Evolutionary conservation across 1,140 invertebrate species (phyloP), one percentile per base, ranked within the genome.

Genomic region (Daktulosphaira vitifoliae): DNA sequence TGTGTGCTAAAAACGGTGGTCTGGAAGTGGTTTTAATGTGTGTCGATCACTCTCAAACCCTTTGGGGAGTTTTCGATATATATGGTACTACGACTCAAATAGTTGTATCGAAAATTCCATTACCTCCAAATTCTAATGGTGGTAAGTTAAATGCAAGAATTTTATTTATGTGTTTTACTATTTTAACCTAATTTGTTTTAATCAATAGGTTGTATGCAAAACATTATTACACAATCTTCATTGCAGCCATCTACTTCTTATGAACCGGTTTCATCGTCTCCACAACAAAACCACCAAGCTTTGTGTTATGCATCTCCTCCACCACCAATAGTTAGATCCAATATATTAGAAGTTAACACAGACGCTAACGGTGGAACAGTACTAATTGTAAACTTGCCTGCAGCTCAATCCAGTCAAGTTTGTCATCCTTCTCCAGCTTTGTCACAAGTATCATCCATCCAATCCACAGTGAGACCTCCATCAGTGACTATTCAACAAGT

Each of bases 51-150:
- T 89, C 86, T 0, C 76, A 92, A 15, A 81, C 85, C 70, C 75
- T 98, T 0, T 98, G 93, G 93, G 88, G 90, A 1, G 96, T 97
- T 75, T 89, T 97, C 65, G 95, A 98, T 74, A 84, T 98, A 0
- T 97, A 96, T 72, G 95, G 94, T 0, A 92, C 90, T 65, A 96
- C 94, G 1, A 85, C 89, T 71, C 86, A 88, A 69, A 85, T 98
- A 8, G 56, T 62, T 5, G 56, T 62, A 5, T 62, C 56, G 25
- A 62, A 62, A 33, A 48, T 62, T 18, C 15, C 6, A 11, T 7
- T 23, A 15, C 9, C 9, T 3, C 11, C 8, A 6, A 6, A 5
- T 5, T 18, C 39, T 9, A 18, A 7, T n/a, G 15, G 22, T 13
- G 23, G 49, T 33, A 33, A 33, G 29, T 33, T 5, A 5, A 33